These are phyloP conservation scores for Ennomos erosarius DNA, from an alignment of 2,888 invertebrate genomes.

Conservation along the genomic window DNA sequence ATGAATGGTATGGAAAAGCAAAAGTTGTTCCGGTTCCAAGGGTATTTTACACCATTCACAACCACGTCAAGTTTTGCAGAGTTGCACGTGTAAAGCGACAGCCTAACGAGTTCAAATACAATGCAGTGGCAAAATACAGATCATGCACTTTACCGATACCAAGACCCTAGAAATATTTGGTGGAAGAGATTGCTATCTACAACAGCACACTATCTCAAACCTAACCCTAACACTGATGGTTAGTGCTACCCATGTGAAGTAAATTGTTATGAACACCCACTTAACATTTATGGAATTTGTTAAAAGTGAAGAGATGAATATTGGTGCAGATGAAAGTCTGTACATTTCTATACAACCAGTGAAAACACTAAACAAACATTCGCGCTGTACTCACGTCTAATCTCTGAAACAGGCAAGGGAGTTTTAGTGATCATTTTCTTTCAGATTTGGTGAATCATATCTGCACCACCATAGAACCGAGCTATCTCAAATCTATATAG, in stretches of 20 bases:
- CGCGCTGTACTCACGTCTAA: conserved; percentile 83
- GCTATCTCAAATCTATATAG: conserved; percentile 1
- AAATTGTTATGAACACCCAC: conserved; percentile 83
- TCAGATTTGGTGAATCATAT: conserved; percentile 30
- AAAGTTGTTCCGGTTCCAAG: conserved; percentile 24
- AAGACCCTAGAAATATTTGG: conserved; percentile 21
- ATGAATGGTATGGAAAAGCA: conserved; percentile 12
- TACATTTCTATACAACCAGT: conserved; percentile 63
- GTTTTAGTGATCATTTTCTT: conserved; percentile 61
- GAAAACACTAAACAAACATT: conserved; percentile 77
- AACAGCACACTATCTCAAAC: conserved; percentile 45
- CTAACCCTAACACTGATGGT: conserved; percentile 51
- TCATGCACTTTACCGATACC: conserved; percentile 37
- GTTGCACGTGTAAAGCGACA: conserved; percentile 45
- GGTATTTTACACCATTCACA: conserved; percentile 25
- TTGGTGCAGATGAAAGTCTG: conserved; percentile 64
- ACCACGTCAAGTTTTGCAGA: conserved; percentile 30
- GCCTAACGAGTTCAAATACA: conserved; percentile 31
- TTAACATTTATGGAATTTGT: conserved; percentile 55
- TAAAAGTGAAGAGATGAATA: conserved; percentile 58
- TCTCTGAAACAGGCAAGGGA: conserved; percentile 83
- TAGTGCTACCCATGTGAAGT: conserved; percentile 64
- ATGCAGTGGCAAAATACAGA: conserved; percentile 36
- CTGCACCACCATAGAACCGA: conserved; percentile 11
- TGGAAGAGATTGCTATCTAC: conserved; percentile 47